Conservation (phyloP, 2,888 invertebrate genomes). For the Lasioglossum villosulum region DNA sequence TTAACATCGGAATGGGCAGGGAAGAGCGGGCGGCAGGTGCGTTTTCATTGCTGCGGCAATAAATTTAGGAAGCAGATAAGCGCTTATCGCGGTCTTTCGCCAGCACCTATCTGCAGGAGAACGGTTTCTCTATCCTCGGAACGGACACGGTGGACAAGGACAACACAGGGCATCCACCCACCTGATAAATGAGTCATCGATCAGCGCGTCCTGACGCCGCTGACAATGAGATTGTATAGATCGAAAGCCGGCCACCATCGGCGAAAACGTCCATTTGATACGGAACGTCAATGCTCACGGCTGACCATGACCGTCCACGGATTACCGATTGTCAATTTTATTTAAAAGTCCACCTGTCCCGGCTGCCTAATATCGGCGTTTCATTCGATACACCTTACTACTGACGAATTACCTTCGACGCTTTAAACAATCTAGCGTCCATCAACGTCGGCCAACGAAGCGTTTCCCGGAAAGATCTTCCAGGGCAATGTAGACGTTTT, state of each 20-base stretch:
- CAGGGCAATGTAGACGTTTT: neutral
- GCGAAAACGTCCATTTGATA: slow-evolving; percentile 47
- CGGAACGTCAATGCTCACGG: slow-evolving; percentile 35
- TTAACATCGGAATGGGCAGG: slow-evolving; percentile 82
- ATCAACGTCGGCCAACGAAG: neutral
- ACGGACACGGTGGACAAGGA: slow-evolving; percentile 45
- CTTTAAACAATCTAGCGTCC: neutral
- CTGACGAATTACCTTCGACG: neutral
- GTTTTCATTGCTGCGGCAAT: slow-evolving; percentile 81
- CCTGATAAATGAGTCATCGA: slow-evolving; percentile 70
- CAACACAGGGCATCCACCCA: slow-evolving; percentile 57
- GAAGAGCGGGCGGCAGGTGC: slow-evolving; percentile 75
- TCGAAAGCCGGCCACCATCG: slow-evolving; percentile 39
- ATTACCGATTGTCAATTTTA: slow-evolving; percentile 45
- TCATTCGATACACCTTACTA: slow-evolving; percentile 29
- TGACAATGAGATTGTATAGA: slow-evolving; percentile 27
- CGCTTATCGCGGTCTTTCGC: slow-evolving; percentile 80
- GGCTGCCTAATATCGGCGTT: slow-evolving; percentile 19
- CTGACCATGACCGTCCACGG: slow-evolving; percentile 27
- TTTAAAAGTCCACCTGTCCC: slow-evolving; percentile 33
- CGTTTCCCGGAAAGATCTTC: neutral
- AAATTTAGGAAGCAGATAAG: slow-evolving; percentile 82
- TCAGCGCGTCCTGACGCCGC: slow-evolving; percentile 53
- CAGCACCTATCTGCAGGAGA: slow-evolving; percentile 74
- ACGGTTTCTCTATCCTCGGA: slow-evolving; percentile 72